phyloP scores from a whole-genome alignment of 2,888 invertebrate species.

The Lasioglossum villosulum region DNA sequence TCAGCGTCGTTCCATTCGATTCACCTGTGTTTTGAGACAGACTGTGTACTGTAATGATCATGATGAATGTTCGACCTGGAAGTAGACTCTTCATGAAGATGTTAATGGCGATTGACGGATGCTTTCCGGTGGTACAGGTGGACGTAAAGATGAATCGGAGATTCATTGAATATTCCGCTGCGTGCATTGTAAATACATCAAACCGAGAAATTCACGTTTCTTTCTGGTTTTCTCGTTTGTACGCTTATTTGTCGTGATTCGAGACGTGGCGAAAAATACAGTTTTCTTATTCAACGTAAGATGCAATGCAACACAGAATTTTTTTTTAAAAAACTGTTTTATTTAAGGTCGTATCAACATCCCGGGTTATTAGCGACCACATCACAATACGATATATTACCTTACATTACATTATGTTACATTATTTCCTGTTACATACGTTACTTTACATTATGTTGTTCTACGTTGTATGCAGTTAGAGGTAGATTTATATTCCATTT shows the following conservation, averaged over 20 bases:
- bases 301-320: neutral
- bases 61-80: slow-evolving; percentile 52
- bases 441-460: no score
- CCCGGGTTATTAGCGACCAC: no score
- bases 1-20: slow-evolving; percentile 49
- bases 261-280: neutral
- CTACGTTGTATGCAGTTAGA: no score
- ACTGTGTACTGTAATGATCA: slow-evolving; percentile 46
- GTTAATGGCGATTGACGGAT: slow-evolving; percentile 58
- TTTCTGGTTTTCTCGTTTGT: neutral
- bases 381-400: no score
- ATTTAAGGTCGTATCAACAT: no score
- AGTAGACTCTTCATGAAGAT: slow-evolving; percentile 56
- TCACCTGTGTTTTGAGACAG: slow-evolving; percentile 60
- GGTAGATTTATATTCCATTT: no score
- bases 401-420: no score
- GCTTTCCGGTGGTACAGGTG: slow-evolving; percentile 31
- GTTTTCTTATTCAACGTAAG: neutral
- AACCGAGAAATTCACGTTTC: neutral
- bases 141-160: slow-evolving; percentile 49
- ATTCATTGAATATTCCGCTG: slow-evolving; percentile 48
- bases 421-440: no score
- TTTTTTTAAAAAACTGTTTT: no score
- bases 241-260: neutral
- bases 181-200: slow-evolving; percentile 4